These are phyloP conservation scores for Drosophila virilis DNA, from an alignment of 1,140 invertebrate genomes.

Conservation along the genomic window DNA sequence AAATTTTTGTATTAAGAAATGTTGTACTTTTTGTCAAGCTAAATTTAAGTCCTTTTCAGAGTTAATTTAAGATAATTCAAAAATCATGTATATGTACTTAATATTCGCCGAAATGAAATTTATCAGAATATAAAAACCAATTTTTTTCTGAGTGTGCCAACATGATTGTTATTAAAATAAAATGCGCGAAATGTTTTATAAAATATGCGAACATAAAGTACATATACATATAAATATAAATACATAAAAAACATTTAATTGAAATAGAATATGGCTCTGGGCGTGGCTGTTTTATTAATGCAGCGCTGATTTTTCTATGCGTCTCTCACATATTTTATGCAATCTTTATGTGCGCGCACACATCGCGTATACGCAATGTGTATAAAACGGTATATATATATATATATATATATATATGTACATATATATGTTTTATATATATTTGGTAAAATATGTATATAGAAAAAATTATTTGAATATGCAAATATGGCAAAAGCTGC, in stretches of 20 bases:
- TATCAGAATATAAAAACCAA: too few species aligned
- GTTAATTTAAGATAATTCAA: too few species aligned
- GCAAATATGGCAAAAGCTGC: conserved; percentile 57
- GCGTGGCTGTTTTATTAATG: conserved; percentile 44
- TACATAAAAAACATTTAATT: conserved; percentile 26
- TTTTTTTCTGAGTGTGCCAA: neutral
- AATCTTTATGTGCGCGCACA: conserved; percentile 35
- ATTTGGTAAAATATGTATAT: conserved; percentile 31
- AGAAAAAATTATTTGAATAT: conserved; percentile 75
- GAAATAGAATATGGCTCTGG: conserved; percentile 41
- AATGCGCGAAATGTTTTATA: conserved; percentile 17
- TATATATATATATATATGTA: neutral
- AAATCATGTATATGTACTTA: too few species aligned
- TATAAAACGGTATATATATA: neutral
- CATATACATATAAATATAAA: neutral
- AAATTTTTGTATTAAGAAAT: too few species aligned
- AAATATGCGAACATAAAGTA: conserved; percentile 32
- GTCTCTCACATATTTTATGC: conserved; percentile 35
- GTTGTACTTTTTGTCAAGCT: too few species aligned
- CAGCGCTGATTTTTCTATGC: conserved; percentile 57
- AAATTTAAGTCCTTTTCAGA: too few species aligned
- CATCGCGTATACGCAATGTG: conserved; percentile 29
- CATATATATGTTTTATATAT: conserved; percentile 9
- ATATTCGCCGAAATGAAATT: too few species aligned
- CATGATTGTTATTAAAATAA: conserved; percentile 27